Conservation (phyloP, 2,888 invertebrate species). For the Iphiclides podalirius region DNA sequence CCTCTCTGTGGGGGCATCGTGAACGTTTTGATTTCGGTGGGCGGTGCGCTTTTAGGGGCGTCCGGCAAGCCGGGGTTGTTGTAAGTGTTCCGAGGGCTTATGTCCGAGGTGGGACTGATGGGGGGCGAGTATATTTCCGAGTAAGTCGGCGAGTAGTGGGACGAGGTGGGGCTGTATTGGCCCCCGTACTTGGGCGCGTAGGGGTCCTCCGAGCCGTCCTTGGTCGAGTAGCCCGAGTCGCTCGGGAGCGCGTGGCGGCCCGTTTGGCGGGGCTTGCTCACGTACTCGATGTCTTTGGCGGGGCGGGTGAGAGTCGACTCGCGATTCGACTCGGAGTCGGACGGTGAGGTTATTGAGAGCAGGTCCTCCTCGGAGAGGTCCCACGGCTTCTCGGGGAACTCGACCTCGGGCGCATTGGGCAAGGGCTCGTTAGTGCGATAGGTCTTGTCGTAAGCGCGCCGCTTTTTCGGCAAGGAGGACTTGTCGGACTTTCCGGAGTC, state of each 20-base stretch:
- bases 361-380: conserved; percentile 85
- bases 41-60: conserved; percentile 65
- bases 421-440: conserved; percentile 93
- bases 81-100: conserved; percentile 62
- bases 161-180: conserved; percentile 69
- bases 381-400: conserved; percentile 90
- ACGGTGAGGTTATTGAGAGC: conserved; percentile 72
- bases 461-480: conserved; percentile 79
- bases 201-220: conserved; percentile 68
- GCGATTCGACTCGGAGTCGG: conserved; percentile 81
- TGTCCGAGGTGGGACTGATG: conserved; percentile 67
- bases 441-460: conserved; percentile 88
- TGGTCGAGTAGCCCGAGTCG: conserved; percentile 72
- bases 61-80: conserved; percentile 64
- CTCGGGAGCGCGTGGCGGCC: conserved; percentile 79
- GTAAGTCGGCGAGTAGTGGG: conserved; percentile 70
- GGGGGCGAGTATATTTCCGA: conserved; percentile 77
- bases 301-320: conserved; percentile 79
- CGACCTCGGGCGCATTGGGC: conserved; percentile 84
- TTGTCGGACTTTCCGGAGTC: conserved; percentile 76
- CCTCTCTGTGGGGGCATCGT: conserved; percentile 64
- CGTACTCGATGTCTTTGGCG: conserved; percentile 82
- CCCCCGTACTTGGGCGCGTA: conserved; percentile 60
- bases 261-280: conserved; percentile 79
- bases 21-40: conserved; percentile 65